Evolutionary conservation across 2,888 invertebrate species (phyloP).

Genomic region (Linyphia triangularis): DNA sequence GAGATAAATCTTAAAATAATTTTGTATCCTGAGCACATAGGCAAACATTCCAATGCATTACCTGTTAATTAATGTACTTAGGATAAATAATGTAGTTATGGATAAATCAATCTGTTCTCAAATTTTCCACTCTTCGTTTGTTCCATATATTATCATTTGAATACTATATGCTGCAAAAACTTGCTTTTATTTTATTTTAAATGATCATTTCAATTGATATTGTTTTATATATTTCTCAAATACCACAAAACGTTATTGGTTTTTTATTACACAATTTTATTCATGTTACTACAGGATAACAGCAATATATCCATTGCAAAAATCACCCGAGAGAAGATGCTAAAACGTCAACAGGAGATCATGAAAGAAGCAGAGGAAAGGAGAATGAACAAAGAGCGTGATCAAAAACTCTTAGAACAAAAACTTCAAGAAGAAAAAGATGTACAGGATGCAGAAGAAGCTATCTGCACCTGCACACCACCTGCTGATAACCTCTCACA

Average conservation of each 20-base stretch:
- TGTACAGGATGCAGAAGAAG: neutral
- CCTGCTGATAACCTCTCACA: neutral
- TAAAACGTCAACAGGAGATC: slow-evolving; percentile 72
- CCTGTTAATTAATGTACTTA: no score
- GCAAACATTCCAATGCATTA: no score
- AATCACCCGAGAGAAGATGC: slow-evolving; percentile 72
- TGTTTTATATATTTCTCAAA: no score
- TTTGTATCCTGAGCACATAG: no score
- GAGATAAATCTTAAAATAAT: no score
- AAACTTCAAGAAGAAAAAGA: slow-evolving; percentile 25
- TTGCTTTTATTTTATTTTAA: neutral
- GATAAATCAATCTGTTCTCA: neutral
- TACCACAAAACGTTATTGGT: no score
- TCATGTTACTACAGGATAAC: slow-evolving; percentile 52
- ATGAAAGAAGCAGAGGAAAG: slow-evolving; percentile 74
- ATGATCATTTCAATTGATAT: no score
- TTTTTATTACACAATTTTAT: no score
- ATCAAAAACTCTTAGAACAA: slow-evolving; percentile 19
- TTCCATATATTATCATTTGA: neutral
- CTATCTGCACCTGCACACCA: neutral
- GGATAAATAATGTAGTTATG: neutral
- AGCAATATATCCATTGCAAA: slow-evolving; percentile 70
- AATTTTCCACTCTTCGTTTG: neutral
- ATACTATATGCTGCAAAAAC: no score
- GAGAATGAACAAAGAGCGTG: slow-evolving; percentile 34